These are phyloP conservation scores for Fabriciana adippe DNA, from an alignment of 2,888 invertebrate genomes.

Conservation along the genomic window DNA sequence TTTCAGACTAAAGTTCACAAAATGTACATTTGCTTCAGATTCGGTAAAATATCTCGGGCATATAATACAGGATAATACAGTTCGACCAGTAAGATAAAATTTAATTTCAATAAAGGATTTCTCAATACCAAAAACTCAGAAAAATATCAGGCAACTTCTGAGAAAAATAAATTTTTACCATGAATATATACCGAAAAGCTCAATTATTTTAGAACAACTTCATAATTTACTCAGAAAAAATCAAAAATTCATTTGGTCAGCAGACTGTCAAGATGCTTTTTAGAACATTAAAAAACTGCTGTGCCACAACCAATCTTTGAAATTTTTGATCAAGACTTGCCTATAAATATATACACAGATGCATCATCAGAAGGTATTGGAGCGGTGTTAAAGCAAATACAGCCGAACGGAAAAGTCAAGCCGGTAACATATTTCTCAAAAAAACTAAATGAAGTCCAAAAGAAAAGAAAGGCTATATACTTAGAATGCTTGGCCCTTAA, in stretches of 20 bases:
- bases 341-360: slow-evolving; percentile 34
- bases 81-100: slow-evolving; percentile 37
- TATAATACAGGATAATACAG: slow-evolving; percentile 39
- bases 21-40: neutral
- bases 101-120: slow-evolving; percentile 38
- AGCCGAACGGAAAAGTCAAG: neutral
- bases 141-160: neutral
- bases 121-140: slow-evolving; percentile 20
- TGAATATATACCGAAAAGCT: neutral
- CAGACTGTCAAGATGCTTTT: slow-evolving; percentile 30
- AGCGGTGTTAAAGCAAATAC: slow-evolving; percentile 25
- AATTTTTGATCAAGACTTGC: slow-evolving; percentile 30
- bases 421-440: no score
- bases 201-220: neutral
- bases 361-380: slow-evolving; percentile 27
- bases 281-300: slow-evolving; percentile 29
- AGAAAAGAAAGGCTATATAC: slow-evolving; percentile 4
- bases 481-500: slow-evolving; percentile 10
- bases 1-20: neutral
- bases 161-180: neutral
- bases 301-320: slow-evolving; percentile 34
- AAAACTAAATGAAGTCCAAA: neutral
- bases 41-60: slow-evolving; percentile 39
- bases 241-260: slow-evolving; percentile 5
- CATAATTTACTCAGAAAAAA: neutral